Evolutionary conservation across 2,797 vertebrate species (phyloP).

Genomic region (Todus mexicanus): DNA sequence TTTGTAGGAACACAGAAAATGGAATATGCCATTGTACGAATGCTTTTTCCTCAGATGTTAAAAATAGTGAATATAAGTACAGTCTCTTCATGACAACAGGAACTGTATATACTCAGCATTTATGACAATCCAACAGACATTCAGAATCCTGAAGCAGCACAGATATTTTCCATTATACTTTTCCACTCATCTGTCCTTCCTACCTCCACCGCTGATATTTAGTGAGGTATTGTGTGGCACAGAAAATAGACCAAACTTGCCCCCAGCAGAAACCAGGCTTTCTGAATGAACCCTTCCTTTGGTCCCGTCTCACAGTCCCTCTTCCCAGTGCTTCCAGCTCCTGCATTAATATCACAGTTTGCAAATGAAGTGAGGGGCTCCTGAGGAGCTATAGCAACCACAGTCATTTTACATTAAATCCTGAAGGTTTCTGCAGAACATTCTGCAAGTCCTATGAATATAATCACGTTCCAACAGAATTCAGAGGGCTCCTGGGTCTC

Average conservation of each 20-base stretch:
- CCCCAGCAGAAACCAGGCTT: not conserved
- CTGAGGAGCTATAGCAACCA: not conserved
- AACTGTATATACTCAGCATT: not conserved
- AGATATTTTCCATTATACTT: not conserved
- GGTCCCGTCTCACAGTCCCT: not conserved
- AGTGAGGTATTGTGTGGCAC: not conserved
- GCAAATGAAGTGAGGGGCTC: rapidly evolving
- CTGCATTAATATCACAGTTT: not conserved
- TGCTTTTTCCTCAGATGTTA: not conserved
- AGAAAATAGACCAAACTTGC: not conserved
- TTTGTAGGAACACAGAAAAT: not conserved
- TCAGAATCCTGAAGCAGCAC: not conserved
- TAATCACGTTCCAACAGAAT: not conserved
- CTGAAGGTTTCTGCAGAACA: not conserved
- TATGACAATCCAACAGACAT: not conserved
- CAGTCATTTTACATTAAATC: not conserved
- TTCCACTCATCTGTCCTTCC: not conserved
- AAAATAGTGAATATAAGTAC: not conserved
- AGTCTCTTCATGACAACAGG: not conserved
- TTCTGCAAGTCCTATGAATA: not conserved
- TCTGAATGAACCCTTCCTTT: not conserved
- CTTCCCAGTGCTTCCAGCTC: not conserved
- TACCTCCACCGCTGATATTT: not conserved
- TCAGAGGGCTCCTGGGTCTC: not conserved
- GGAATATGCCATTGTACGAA: not conserved